These are phyloP conservation scores for Eupithecia insigniata DNA, from an alignment of 2,888 invertebrate species.

Conservation along the genomic window DNA sequence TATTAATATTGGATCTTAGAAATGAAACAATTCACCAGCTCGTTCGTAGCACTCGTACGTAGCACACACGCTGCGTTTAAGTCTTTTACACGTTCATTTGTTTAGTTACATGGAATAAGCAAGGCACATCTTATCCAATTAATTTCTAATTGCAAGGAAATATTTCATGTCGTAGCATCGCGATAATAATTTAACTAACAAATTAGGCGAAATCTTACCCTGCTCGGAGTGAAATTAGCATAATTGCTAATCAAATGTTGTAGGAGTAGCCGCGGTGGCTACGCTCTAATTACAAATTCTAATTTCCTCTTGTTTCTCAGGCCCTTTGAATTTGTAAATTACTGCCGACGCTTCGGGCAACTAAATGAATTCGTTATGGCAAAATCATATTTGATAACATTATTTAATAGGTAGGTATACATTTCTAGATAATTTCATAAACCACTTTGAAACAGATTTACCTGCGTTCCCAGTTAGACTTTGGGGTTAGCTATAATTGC, in stretches of 20 bases:
- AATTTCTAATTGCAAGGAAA: constrained; percentile 50
- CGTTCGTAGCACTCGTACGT: constrained; percentile 6
- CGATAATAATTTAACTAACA: constrained; percentile 81
- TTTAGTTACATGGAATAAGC: not conserved
- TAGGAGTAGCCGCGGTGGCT: constrained; percentile 74
- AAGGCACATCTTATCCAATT: constrained; percentile 34
- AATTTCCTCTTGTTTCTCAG: constrained; percentile 82
- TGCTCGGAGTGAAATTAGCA: constrained; percentile 82
- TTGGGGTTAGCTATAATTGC: not conserved
- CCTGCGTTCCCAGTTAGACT: not conserved
- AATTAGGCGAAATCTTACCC: constrained; percentile 82
- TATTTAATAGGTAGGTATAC: not conserved
- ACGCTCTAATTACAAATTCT: constrained; percentile 83
- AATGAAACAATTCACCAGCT: not conserved
- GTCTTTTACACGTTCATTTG: constrained; percentile 32
- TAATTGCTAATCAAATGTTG: constrained; percentile 84
- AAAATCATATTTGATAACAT: constrained; percentile 16
- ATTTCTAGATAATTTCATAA: not conserved
- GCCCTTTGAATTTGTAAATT: constrained; percentile 83
- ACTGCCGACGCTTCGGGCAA: constrained; percentile 71
- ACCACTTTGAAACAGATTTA: not conserved
- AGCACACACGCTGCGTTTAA: constrained; percentile 32
- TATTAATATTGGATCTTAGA: not conserved
- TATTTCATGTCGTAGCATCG: constrained; percentile 62
- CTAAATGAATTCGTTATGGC: constrained; percentile 64